These are phyloP conservation scores for Chlorospingus flavigularis DNA, from an alignment of 2,797 vertebrate genomes.

Conservation along the genomic window DNA sequence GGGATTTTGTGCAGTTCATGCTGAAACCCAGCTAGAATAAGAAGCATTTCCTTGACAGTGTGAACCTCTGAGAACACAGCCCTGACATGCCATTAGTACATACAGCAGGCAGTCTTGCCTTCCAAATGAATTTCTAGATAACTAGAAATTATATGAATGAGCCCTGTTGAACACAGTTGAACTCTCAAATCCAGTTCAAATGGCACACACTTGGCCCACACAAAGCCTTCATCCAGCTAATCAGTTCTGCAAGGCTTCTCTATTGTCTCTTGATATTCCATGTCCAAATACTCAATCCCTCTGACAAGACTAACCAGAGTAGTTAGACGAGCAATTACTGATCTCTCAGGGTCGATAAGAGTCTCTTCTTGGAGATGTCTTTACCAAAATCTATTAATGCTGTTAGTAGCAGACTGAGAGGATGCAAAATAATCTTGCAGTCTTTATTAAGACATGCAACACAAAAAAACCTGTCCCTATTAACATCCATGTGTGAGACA, in stretches of 20 bases:
- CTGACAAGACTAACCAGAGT: background rate
- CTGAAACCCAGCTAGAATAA: background rate
- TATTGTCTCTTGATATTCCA: background rate
- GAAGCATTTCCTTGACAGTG: background rate
- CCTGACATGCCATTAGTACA: background rate
- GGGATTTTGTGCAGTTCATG: background rate
- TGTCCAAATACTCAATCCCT: background rate
- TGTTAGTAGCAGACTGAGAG: background rate
- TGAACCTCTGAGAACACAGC: background rate
- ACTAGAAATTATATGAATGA: background rate
- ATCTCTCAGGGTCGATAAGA: background rate
- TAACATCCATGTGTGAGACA: background rate
- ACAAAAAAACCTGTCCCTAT: background rate
- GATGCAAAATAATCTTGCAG: background rate
- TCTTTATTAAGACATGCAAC: background rate
- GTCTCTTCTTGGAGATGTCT: background rate
- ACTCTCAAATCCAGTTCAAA: background rate
- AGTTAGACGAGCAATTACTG: background rate
- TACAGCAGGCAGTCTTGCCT: background rate
- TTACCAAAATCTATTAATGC: background rate
- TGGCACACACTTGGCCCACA: background rate
- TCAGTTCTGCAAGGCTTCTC: background rate
- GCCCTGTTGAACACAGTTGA: background rate
- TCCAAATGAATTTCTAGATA: background rate
- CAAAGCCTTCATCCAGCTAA: background rate